phyloP scores from a whole-genome alignment of 1,140 invertebrate species.

The Ips typographus region DNA sequence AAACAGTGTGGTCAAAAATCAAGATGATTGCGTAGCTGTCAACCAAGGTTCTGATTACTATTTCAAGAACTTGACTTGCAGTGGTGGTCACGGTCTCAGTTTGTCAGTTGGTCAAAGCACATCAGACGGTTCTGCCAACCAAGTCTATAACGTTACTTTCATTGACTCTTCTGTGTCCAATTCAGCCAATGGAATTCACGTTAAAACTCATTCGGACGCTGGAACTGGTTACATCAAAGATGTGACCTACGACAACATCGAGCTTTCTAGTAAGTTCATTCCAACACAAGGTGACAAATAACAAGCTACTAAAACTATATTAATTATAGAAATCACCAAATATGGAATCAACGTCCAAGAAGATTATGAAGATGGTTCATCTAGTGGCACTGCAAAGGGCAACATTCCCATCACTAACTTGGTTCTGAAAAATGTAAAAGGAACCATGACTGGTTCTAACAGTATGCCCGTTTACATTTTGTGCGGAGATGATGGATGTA shows the following conservation, averaged over 20 bases:
- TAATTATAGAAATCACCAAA: slow-evolving; percentile 16
- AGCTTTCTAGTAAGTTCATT: slow-evolving; percentile 16
- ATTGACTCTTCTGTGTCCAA: slow-evolving; percentile 18
- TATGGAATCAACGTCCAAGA: slow-evolving; percentile 35
- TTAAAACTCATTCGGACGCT: slow-evolving; percentile 35
- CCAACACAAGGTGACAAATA: not conserved
- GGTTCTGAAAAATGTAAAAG: slow-evolving; percentile 5
- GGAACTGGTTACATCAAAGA: slow-evolving; percentile 24
- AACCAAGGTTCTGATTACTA: slow-evolving; percentile 25
- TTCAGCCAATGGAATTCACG: slow-evolving; percentile 32
- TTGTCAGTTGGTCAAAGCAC: slow-evolving; percentile 28
- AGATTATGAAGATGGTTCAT: slow-evolving; percentile 31
- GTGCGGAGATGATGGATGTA: slow-evolving; percentile 28
- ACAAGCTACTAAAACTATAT: not conserved
- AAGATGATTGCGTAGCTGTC: slow-evolving; percentile 35
- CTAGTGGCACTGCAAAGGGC: slow-evolving; percentile 24
- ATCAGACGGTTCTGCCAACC: slow-evolving; percentile 19
- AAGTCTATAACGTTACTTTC: slow-evolving; percentile 30
- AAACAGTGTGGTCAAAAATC: slow-evolving; percentile 30
- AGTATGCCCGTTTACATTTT: slow-evolving; percentile 32
- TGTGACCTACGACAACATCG: slow-evolving; percentile 35
- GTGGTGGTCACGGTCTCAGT: slow-evolving; percentile 34
- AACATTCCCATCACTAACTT: slow-evolving; percentile 37
- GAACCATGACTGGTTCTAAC: slow-evolving; percentile 27
- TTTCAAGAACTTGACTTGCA: slow-evolving; percentile 27